Conservation (phyloP, 2,113 vertebrate genomes). For the Oreocharis arfaki region DNA sequence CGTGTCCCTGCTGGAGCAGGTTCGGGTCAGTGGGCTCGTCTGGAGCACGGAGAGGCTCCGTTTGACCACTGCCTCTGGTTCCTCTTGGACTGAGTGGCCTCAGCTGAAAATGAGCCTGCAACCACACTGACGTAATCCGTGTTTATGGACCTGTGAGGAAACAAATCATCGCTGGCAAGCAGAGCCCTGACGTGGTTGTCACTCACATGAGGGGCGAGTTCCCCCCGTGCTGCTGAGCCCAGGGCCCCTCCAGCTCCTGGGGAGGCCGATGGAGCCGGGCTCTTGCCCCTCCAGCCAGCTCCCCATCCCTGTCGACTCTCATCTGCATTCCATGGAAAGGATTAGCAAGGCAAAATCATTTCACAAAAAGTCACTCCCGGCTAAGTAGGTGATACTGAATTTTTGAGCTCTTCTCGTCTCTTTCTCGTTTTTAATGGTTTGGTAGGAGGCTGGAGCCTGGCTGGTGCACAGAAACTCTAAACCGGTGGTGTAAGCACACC, state of each 20-base stretch:
- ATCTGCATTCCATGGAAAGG: background rate
- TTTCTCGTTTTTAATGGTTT: background rate
- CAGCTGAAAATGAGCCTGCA: background rate
- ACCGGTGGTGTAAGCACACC: background rate
- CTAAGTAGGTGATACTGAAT: background rate
- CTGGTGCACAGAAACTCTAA: background rate
- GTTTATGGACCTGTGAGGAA: background rate
- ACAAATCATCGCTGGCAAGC: background rate
- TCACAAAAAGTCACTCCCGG: background rate
- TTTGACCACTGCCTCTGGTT: background rate
- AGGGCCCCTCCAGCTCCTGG: background rate
- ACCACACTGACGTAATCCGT: conserved; percentile 22
- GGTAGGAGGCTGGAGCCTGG: background rate
- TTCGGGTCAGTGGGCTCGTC: background rate
- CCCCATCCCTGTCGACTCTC: background rate
- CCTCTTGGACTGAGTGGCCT: background rate
- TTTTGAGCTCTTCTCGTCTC: background rate
- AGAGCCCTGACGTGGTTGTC: background rate
- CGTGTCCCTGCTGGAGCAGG: background rate
- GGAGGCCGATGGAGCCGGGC: background rate
- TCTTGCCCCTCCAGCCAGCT: background rate
- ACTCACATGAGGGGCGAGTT: background rate
- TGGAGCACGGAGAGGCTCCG: background rate
- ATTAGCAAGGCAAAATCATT: background rate
- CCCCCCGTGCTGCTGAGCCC: background rate